phyloP scores from a whole-genome alignment of 2,888 invertebrate genomes.

The Campopleginae sp. region DNA sequence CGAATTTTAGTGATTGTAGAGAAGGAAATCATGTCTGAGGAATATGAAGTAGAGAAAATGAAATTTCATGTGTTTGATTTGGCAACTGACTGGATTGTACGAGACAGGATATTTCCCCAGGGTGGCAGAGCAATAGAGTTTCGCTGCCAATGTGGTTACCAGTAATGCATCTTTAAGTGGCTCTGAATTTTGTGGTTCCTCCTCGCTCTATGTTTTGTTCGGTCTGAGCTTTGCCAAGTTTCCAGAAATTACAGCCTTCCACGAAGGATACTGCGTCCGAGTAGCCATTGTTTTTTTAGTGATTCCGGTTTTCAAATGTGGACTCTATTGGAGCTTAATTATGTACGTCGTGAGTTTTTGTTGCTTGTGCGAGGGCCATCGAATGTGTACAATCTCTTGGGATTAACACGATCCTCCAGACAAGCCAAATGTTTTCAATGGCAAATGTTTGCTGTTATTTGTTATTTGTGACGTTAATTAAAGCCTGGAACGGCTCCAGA shows the following conservation, averaged over 20 bases:
- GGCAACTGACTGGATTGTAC: constrained; percentile 15
- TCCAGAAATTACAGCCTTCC: constrained; percentile 41
- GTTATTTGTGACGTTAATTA: constrained; percentile 54
- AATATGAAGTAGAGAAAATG: neutral
- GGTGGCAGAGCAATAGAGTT: constrained; percentile 16
- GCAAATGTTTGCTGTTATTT: constrained; percentile 49
- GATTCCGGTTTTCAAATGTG: constrained; percentile 5
- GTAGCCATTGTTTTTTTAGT: constrained; percentile 12
- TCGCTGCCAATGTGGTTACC: constrained; percentile 52
- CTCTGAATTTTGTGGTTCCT: constrained; percentile 42
- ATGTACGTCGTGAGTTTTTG: constrained; percentile 45
- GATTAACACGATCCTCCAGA: constrained; percentile 30
- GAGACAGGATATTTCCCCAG: constrained; percentile 8
- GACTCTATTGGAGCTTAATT: constrained; percentile 40
- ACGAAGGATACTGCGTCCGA: constrained; percentile 23
- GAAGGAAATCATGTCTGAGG: neutral
- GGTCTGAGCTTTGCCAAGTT: constrained; percentile 55
- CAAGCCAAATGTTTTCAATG: constrained; percentile 55
- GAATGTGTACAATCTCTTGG: constrained; percentile 3
- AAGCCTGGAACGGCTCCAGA: constrained; percentile 54
- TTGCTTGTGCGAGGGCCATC: constrained; percentile 18
- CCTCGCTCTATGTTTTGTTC: neutral
- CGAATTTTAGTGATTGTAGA: neutral
- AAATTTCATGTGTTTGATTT: constrained; percentile 31
- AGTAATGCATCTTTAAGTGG: constrained; percentile 50